Conservation (phyloP, 2,113 vertebrate genomes). For the Plotosus lineatus region DNA sequence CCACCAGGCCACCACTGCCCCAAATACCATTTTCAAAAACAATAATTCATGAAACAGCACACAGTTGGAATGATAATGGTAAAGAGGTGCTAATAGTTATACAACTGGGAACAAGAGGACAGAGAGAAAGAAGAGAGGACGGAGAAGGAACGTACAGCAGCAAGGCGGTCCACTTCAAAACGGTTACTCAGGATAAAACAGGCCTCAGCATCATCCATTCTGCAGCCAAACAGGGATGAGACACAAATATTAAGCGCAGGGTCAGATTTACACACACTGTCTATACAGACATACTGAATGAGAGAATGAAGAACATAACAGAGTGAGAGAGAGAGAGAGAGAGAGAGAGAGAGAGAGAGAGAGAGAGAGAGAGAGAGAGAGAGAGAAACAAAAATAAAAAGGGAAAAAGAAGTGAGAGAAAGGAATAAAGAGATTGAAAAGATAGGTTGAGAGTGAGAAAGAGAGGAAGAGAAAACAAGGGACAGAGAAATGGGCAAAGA, state of each 20-base stretch:
- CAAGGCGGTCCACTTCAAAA: constrained; percentile 82
- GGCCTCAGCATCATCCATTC: constrained; percentile 84
- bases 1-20: too few species aligned
- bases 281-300: neutral
- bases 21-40: too few species aligned
- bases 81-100: neutral
- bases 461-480: too few species aligned
- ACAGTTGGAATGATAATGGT: neutral
- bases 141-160: constrained; percentile 72
- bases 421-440: neutral
- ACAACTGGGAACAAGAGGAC: neutral
- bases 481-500: neutral
- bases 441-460: too few species aligned
- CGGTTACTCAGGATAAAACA: constrained; percentile 85
- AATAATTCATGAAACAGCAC: neutral
- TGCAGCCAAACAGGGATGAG: constrained; percentile 61
- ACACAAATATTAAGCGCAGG: neutral
- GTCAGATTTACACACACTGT: neutral
- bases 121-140: neutral
- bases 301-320: neutral
- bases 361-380: too few species aligned
- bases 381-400: too few species aligned
- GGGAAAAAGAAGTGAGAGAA: neutral
- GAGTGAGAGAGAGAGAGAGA: neutral
- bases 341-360: neutral